Evolutionary conservation across 2,888 invertebrate genomes (phyloP).

Genomic region (Drosophila prolongata): DNA sequence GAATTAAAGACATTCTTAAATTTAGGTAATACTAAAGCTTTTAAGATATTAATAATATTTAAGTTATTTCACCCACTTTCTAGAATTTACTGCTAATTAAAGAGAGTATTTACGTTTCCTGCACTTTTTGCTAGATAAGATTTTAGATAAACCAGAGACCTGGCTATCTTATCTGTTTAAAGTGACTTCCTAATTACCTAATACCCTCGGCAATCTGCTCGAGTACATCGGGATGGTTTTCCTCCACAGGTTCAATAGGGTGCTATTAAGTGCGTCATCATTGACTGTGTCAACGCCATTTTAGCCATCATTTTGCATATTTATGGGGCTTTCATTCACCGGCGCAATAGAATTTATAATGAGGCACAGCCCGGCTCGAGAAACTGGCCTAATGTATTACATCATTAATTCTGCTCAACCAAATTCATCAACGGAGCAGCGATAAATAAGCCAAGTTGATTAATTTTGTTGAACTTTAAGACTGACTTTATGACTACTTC

Average conservation of each 20-base stretch:
- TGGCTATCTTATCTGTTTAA: constrained; percentile 25
- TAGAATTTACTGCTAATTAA: background rate
- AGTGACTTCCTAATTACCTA: constrained; percentile 12
- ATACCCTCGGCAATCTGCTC: constrained; percentile 14
- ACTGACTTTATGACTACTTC: constrained; percentile 39
- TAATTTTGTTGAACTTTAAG: constrained; percentile 45
- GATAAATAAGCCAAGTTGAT: constrained; percentile 34
- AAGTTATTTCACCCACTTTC: no score
- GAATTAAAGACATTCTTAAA: background rate
- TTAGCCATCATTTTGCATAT: constrained; percentile 38
- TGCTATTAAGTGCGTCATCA: constrained; percentile 13
- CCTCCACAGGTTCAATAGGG: constrained; percentile 1
- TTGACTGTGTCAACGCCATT: constrained; percentile 29
- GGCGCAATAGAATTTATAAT: constrained; percentile 55
- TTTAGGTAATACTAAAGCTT: background rate
- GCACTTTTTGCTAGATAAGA: constrained; percentile 9
- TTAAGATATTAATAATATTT: background rate
- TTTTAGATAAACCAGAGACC: constrained; percentile 19
- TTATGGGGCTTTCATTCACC: constrained; percentile 33
- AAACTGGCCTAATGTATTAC: constrained; percentile 58
- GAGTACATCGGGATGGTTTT: background rate
- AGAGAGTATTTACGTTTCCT: no score
- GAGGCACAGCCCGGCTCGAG: constrained; percentile 16
- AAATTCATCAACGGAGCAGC: constrained; percentile 65
- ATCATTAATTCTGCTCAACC: constrained; percentile 68